Conservation (phyloP, 2,888 invertebrate species). For the Phaonia tiefii region DNA sequence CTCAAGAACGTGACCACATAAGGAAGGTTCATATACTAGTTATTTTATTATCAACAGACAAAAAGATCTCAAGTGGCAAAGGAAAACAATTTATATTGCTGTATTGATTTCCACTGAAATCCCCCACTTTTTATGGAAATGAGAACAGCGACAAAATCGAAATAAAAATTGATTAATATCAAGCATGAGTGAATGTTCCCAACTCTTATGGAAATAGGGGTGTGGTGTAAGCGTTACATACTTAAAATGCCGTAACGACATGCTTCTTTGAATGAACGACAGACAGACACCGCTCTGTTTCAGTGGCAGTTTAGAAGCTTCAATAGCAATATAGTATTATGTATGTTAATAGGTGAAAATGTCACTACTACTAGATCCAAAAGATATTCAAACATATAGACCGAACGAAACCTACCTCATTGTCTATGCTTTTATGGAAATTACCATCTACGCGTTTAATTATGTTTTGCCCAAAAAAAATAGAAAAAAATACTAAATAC, state of each 20-base stretch:
- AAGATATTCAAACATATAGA: slow-evolving; percentile 6
- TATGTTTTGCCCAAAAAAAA: neutral
- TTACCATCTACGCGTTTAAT: neutral
- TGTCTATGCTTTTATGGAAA: neutral
- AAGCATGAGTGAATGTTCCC: slow-evolving; percentile 64
- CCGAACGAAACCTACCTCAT: neutral
- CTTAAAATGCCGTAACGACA: slow-evolving; percentile 20
- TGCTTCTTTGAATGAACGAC: neutral
- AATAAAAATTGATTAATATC: slow-evolving; percentile 65
- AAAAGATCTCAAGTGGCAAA: slow-evolving; percentile 7
- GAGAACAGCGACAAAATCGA: slow-evolving; percentile 35
- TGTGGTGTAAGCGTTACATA: neutral
- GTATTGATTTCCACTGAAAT: neutral
- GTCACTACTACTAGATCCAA: slow-evolving; percentile 54
- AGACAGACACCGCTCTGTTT: no score
- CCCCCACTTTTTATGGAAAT: neutral
- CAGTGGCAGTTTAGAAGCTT: neutral
- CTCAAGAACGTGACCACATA: no score
- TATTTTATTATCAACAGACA: neutral
- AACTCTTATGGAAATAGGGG: slow-evolving; percentile 54
- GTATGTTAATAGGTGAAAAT: slow-evolving; percentile 67
- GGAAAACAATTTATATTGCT: neutral
- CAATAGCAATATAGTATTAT: slow-evolving; percentile 11
- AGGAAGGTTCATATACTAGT: neutral
- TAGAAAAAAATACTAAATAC: neutral